These are phyloP conservation scores for Stigmatopora argus DNA, from an alignment of 2,113 vertebrate genomes.

Conservation along the genomic window DNA sequence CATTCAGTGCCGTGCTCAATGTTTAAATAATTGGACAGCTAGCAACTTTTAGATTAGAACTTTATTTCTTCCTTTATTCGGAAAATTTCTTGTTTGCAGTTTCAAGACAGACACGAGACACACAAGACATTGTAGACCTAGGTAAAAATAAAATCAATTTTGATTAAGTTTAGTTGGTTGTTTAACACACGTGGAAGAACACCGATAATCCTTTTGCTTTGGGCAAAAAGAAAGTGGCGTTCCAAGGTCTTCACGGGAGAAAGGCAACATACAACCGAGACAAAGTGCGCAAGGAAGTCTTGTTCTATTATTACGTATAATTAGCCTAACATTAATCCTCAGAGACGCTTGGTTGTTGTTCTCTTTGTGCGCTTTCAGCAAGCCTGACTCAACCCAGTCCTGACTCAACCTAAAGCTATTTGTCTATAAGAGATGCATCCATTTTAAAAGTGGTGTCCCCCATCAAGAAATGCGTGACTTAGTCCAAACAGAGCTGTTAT, in stretches of 20 bases:
- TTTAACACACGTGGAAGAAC: no score
- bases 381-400: background rate
- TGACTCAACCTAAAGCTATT: background rate
- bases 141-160: background rate
- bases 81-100: no score
- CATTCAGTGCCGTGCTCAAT: no score
- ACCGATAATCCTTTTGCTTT: background rate
- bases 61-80: no score
- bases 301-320: background rate
- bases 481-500: constrained; percentile 1
- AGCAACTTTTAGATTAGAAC: no score
- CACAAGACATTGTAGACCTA: no score
- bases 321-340: background rate
- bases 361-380: background rate
- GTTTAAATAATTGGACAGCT: no score
- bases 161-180: no score
- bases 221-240: background rate
- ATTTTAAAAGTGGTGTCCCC: background rate
- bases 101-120: no score
- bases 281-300: background rate
- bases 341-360: background rate
- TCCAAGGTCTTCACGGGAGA: background rate
- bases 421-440: background rate
- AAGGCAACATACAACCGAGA: background rate
- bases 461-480: background rate